Conservation (phyloP, 1,140 invertebrate genomes). For the Ganaspis sp. region DNA sequence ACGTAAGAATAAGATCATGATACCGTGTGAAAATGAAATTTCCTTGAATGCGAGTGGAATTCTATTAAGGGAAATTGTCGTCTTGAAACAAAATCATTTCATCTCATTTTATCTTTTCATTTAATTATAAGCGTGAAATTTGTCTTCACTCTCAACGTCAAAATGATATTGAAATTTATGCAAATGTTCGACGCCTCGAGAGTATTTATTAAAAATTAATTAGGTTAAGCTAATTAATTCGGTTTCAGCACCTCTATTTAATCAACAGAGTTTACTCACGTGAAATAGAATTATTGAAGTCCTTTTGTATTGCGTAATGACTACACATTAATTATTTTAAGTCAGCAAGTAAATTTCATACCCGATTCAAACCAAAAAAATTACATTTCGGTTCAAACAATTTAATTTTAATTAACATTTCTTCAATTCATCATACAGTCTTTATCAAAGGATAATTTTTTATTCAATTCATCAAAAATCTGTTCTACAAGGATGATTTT, state of each 20-base stretch:
- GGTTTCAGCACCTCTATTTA: neutral
- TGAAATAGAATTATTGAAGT: neutral
- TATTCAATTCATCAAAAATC: no score
- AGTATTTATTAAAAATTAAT: constrained; percentile 42
- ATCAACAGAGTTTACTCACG: neutral
- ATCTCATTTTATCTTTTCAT: constrained; percentile 50
- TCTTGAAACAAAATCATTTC: constrained; percentile 41
- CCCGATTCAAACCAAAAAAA: no score
- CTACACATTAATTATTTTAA: no score
- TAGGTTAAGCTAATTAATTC: constrained; percentile 33
- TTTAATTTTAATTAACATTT: no score
- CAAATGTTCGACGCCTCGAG: constrained; percentile 11
- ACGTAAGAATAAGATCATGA: constrained; percentile 25
- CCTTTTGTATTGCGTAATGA: no score
- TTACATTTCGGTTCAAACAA: no score
- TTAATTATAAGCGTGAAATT: constrained; percentile 46
- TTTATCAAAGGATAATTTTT: no score
- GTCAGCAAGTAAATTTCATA: no score
- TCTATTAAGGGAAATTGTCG: constrained; percentile 43
- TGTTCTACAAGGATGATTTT: no score
- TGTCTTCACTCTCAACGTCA: constrained; percentile 34
- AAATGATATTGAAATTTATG: constrained; percentile 1
- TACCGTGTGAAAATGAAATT: constrained; percentile 41
- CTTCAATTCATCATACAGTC: no score
- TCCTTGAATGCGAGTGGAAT: constrained; percentile 42